A percentile compares a stretch with the other conserved stretches of the same genome.
These are phyloP conservation scores for Planiliza haematocheilus DNA, from an alignment of 2,113 vertebrate genomes.

Conservation along the genomic window DNA sequence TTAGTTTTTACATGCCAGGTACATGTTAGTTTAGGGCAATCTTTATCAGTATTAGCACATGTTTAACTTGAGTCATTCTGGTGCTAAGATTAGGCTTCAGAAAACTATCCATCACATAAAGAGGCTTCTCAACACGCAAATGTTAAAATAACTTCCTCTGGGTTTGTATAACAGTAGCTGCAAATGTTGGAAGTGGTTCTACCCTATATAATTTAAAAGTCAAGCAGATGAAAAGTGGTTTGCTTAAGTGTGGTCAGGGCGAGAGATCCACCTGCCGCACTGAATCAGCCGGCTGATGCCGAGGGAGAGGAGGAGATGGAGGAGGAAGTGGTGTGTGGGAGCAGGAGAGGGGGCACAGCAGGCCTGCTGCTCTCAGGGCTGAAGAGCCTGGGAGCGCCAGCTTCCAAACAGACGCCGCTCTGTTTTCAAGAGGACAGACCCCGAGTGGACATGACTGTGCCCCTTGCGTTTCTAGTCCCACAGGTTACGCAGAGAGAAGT, in stretches of 20 bases:
- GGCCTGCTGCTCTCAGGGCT: slow-evolving; percentile 66
- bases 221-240: slow-evolving; percentile 55
- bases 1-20: slow-evolving; percentile 13
- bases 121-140: slow-evolving; percentile 29
- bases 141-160: slow-evolving; percentile 19
- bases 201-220: slow-evolving; percentile 37
- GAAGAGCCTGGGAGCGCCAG: slow-evolving; percentile 66
- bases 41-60: slow-evolving; percentile 16
- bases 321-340: slow-evolving; percentile 54
- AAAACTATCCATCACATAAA: slow-evolving; percentile 30
- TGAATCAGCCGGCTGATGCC: slow-evolving; percentile 46
- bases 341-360: slow-evolving; percentile 60
- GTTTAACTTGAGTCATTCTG: slow-evolving; percentile 9
- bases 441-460: slow-evolving; percentile 58
- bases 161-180: slow-evolving; percentile 5
- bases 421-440: slow-evolving; percentile 61
- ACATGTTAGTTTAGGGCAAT: slow-evolving; percentile 19
- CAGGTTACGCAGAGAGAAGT: slow-evolving; percentile 59
- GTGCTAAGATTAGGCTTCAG: neutral
- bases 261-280: slow-evolving; percentile 68
- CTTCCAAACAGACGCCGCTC: slow-evolving; percentile 61
- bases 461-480: slow-evolving; percentile 57
- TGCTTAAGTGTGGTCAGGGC: slow-evolving; percentile 50
- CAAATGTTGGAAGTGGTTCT: slow-evolving; percentile 13
- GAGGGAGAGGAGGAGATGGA: slow-evolving; percentile 37